These are phyloP conservation scores for Cricetomys ansorgei DNA, from an alignment of 2,113 vertebrate species.

Conservation along the genomic window DNA sequence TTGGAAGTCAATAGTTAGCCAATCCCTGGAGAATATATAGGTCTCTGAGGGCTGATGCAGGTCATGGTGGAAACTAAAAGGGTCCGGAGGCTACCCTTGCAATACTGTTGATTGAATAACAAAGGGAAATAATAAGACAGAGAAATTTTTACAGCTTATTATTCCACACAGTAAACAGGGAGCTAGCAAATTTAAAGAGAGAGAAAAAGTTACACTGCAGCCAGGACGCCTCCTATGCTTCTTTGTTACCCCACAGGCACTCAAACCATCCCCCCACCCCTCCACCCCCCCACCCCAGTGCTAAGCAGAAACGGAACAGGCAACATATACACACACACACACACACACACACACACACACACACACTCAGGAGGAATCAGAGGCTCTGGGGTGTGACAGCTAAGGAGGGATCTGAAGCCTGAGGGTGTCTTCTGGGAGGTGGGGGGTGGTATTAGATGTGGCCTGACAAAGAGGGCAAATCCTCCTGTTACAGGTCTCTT, in stretches of 20 bases:
- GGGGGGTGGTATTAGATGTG: too few relatives aligned
- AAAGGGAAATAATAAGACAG: neutral
- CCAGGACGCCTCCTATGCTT: neutral
- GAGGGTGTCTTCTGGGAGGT: fast-evolving
- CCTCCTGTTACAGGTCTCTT: neutral
- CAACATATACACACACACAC: too few relatives aligned
- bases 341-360: too few relatives aligned
- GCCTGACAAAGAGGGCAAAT: neutral
- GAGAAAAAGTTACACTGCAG: neutral
- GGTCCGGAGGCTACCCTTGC: neutral
- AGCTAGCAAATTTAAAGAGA: neutral
- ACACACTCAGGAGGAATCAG: neutral
- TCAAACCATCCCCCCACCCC: too few relatives aligned
- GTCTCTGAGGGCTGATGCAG: neutral
- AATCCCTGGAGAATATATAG: neutral
- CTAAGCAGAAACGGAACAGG: neutral
- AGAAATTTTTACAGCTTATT: neutral
- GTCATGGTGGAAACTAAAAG: neutral
- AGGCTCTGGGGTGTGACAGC: neutral
- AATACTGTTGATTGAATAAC: neutral
- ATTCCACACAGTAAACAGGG: neutral
- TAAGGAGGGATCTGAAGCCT: neutral
- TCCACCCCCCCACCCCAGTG: too few relatives aligned
- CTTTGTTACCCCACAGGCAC: neutral
- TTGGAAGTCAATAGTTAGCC: neutral